Conservation (phyloP, 2,888 invertebrate genomes). For the Drosophila atroscutellata region DNA sequence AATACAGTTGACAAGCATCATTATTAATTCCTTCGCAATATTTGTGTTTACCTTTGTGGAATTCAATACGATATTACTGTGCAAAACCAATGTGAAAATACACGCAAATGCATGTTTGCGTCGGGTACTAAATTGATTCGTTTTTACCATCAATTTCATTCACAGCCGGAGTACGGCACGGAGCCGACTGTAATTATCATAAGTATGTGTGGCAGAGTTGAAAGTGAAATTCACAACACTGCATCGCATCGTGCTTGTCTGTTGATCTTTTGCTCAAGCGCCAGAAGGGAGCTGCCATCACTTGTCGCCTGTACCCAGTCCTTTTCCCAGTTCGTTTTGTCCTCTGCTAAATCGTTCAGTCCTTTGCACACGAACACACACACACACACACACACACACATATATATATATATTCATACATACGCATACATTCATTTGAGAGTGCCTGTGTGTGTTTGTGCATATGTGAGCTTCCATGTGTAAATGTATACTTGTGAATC, state of each 20-base stretch:
- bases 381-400: conserved; percentile 3
- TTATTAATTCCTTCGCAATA: background rate
- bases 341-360: conserved; percentile 30
- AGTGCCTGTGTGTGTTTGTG: background rate
- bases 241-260: conserved; percentile 16
- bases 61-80: background rate
- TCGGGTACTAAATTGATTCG: conserved; percentile 4
- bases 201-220: conserved; percentile 39
- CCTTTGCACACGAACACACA: conserved; percentile 9
- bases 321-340: conserved; percentile 2
- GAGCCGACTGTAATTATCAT: conserved; percentile 30
- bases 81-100: background rate
- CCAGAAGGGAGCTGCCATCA: conserved; percentile 50
- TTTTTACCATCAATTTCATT: background rate
- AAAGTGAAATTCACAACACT: conserved; percentile 50
- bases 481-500: conserved; percentile 38
- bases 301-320: conserved; percentile 60
- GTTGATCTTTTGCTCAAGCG: conserved; percentile 26
- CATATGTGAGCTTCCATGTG: conserved; percentile 39
- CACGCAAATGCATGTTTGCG: background rate
- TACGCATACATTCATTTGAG: background rate
- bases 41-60: background rate
- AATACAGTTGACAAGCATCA: background rate
- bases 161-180: background rate
- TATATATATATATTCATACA: background rate